Evolutionary conservation across 2,113 vertebrate species (phyloP), one percentile per base, ranked within the genome.

Genomic region (Myrmophylax atrothorax): DNA sequence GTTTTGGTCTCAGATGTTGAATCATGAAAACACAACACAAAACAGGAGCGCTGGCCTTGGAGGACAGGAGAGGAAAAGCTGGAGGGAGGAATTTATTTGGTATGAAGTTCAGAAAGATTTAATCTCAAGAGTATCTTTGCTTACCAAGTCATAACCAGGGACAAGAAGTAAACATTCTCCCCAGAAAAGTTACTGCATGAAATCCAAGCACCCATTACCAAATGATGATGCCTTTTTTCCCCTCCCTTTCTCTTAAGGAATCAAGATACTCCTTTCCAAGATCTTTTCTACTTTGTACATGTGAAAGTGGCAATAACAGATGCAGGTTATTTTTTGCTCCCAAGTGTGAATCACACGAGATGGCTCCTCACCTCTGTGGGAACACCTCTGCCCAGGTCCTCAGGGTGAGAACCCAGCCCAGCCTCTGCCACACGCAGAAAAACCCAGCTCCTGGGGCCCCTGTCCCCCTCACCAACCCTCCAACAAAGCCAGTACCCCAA

Each of bases 261-360:
- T 29, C 67, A 12, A 90, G 50, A 44, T n/a, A 72, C 25, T 52
- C 78, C 96, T 78, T 92, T 92, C 95, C 96, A 88, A 94, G 90
- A 88, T 86, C 82, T 78, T 35, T 37, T 25, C 64, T 9, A 28
- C 84, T 74, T 6, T 2, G 31, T 6, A 68, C 83, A 90, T 11
- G 4, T 60, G 86, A 78, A 60, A 50, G 67, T 91, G 73, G 85
- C 10, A 11, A 7, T 25, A 83, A 68, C 93, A 95, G 92, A 88
- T 75, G 92, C 83, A 68, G 73, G 79, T 92, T 95, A 96, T 94
- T 96, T 96, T 89, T 70, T 84, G 73, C 83, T 92, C 25, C 29
- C 6, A 12, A 59, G 76, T 33, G 83, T 64, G 85, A 89, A 88
- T 56, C 88, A 15, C 12, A 0, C 68, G 58, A 22, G 53, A 3